These are phyloP conservation scores for Pteronura brasiliensis DNA, from an alignment of 2,113 vertebrate genomes.

Conservation along the genomic window DNA sequence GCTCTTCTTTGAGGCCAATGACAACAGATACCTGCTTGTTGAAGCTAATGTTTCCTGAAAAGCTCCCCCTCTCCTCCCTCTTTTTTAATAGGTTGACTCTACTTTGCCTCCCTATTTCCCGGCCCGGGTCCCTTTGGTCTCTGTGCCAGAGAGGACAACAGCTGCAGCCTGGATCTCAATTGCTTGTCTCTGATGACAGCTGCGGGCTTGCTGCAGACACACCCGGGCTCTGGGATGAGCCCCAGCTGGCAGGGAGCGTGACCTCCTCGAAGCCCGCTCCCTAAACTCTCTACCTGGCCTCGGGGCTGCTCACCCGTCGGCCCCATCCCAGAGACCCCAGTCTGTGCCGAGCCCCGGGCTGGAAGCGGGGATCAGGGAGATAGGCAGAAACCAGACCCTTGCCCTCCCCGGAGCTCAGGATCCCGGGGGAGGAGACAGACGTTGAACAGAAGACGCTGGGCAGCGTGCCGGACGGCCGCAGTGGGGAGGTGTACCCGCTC, in stretches of 20 bases:
- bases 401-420: not conserved
- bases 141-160: not conserved
- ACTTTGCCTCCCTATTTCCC: not conserved
- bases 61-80: not conserved
- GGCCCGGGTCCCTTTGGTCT: not conserved
- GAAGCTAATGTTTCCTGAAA: conserved; percentile 33
- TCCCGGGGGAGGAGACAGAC: not conserved
- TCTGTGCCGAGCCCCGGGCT: not conserved
- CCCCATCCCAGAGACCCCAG: not conserved
- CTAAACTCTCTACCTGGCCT: not conserved
- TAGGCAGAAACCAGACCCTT: not conserved
- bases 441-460: accelerated
- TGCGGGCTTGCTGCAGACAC: not conserved
- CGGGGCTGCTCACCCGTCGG: not conserved
- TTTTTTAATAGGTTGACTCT: not conserved
- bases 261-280: not conserved
- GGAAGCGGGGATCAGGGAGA: not conserved
- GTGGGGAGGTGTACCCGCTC: accelerated
- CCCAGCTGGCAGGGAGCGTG: not conserved
- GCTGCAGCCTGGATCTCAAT: not conserved
- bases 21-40: not conserved
- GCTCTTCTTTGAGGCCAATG: conserved; percentile 34
- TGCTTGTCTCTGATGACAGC: not conserved
- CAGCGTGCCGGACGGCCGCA: accelerated
- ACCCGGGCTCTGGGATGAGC: not conserved